Evolutionary conservation across 1,140 invertebrate species (phyloP).

Genomic region (Rhopalosiphum padi): DNA sequence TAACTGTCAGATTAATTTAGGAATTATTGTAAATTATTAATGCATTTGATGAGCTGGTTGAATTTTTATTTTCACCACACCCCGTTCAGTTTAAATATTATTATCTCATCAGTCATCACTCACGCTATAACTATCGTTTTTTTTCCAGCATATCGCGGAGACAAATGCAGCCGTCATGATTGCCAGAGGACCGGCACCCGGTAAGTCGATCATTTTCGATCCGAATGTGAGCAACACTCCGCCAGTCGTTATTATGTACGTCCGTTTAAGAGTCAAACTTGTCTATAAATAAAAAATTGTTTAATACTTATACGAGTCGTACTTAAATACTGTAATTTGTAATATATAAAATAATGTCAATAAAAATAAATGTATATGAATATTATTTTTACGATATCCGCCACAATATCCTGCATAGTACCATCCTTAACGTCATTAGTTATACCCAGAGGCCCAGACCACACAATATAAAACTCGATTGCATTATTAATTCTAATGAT

Average conservation of each 20-base stretch:
- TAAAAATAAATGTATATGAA: background rate
- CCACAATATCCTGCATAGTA: background rate
- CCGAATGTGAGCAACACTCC: constrained; percentile 71
- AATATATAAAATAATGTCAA: background rate
- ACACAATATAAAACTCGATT: too few species aligned
- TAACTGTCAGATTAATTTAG: background rate
- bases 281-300: constrained; percentile 59
- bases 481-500: too few species aligned
- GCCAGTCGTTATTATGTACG: constrained; percentile 67
- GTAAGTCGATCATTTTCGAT: constrained; percentile 67
- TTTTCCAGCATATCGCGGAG: constrained; percentile 66
- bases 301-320: background rate
- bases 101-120: background rate
- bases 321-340: background rate
- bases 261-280: constrained; percentile 64
- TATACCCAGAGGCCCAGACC: background rate
- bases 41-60: background rate
- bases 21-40: background rate
- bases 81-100: background rate
- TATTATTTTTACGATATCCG: too few species aligned
- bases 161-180: constrained; percentile 71
- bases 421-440: background rate
- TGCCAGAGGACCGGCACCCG: constrained; percentile 72
- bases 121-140: constrained; percentile 35
- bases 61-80: background rate